These are phyloP conservation scores for Microctenopoma steveboyesi DNA, from an alignment of 2,797 vertebrate species.

Conservation along the genomic window DNA sequence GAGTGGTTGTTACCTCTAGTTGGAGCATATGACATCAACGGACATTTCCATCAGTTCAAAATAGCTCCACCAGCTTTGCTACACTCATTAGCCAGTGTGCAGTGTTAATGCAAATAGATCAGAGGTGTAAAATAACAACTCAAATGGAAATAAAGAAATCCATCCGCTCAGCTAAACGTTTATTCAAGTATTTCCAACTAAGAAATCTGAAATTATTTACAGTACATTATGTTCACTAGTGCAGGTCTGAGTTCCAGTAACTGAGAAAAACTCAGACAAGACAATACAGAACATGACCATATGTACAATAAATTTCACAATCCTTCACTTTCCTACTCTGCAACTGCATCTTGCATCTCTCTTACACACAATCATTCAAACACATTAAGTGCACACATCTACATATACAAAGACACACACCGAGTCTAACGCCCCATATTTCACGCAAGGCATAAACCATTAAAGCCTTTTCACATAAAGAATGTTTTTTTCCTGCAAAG, in stretches of 20 bases:
- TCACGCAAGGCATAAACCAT: slow-evolving; percentile 68
- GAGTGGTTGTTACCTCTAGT: too few relatives aligned
- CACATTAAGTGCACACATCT: slow-evolving; percentile 54
- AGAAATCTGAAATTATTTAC: slow-evolving; percentile 77
- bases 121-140: too few relatives aligned
- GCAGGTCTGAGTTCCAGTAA: slow-evolving; percentile 76
- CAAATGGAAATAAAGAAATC: neutral
- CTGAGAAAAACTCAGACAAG: slow-evolving; percentile 70
- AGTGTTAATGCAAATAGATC: too few relatives aligned
- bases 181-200: slow-evolving; percentile 85
- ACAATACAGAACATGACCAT: slow-evolving; percentile 69
- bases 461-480: slow-evolving; percentile 64
- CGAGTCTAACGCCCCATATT: slow-evolving; percentile 58
- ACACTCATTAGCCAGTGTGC: too few relatives aligned
- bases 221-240: slow-evolving; percentile 81
- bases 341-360: slow-evolving; percentile 19
- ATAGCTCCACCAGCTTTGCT: too few relatives aligned
- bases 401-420: slow-evolving; percentile 56
- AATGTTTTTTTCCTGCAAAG: slow-evolving; percentile 51
- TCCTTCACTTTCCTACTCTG: slow-evolving; percentile 41
- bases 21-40: too few relatives aligned
- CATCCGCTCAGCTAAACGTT: slow-evolving; percentile 76
- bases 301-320: slow-evolving; percentile 64
- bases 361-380: slow-evolving; percentile 47
- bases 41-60: too few relatives aligned